phyloP scores from a whole-genome alignment of 2,797 vertebrate species.

The Carduelis carduelis region DNA sequence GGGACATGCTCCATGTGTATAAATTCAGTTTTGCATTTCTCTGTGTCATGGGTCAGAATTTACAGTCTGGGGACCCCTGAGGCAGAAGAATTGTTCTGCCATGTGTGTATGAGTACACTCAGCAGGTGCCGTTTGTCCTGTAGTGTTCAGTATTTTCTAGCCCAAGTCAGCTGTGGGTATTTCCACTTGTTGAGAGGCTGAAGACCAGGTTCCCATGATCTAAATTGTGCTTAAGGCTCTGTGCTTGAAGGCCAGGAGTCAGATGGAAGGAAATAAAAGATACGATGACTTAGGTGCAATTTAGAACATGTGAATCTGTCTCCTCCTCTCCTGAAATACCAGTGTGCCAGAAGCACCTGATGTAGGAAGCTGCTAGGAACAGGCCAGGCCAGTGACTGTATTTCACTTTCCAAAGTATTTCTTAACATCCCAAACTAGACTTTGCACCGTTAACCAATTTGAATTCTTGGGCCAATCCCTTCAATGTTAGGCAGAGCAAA shows the following conservation, averaged over 20 bases:
- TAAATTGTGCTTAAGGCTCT: not conserved
- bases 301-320: not conserved
- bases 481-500: not conserved
- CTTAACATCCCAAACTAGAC: not conserved
- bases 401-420: not conserved
- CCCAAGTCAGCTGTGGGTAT: not conserved
- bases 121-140: not conserved
- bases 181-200: not conserved
- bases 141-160: not conserved
- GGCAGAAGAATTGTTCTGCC: not conserved
- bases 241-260: not conserved
- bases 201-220: not conserved
- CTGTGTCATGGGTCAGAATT: not conserved
- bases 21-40: not conserved
- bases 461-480: not conserved
- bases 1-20: not conserved
- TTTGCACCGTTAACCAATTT: not conserved
- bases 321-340: not conserved
- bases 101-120: not conserved
- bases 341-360: not conserved
- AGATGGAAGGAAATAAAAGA: not conserved
- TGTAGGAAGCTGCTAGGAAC: not conserved
- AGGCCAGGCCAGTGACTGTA: accelerated
- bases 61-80: not conserved
- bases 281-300: not conserved